Evolutionary conservation across 2,888 invertebrate species (phyloP).

Genomic region (Serrognathus titanus): DNA sequence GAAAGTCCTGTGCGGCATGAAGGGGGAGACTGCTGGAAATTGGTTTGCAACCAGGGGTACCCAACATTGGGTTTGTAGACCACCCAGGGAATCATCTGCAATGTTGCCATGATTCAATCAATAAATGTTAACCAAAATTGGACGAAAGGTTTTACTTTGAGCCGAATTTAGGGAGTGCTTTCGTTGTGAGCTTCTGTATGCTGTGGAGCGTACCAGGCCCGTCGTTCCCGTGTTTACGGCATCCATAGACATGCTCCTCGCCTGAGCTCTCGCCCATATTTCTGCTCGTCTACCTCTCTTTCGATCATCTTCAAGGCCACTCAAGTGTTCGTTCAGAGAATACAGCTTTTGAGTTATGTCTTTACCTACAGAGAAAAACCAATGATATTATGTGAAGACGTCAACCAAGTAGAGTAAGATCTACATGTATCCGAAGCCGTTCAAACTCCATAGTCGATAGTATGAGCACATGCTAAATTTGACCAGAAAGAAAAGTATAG

Average conservation of each 20-base stretch:
- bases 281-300: constrained; percentile 42
- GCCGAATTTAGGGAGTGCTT: constrained; percentile 48
- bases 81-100: constrained; percentile 51
- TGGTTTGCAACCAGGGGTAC: constrained; percentile 69
- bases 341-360: constrained; percentile 83
- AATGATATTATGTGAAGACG: background rate
- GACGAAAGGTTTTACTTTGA: constrained; percentile 40
- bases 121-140: background rate
- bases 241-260: constrained; percentile 72
- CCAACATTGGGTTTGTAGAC: constrained; percentile 60
- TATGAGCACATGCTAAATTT: no score
- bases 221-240: constrained; percentile 75
- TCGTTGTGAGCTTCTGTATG: constrained; percentile 54
- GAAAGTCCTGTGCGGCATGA: constrained; percentile 41
- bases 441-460: no score
- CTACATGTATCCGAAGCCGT: no score
- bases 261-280: constrained; percentile 52
- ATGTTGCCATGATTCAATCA: constrained; percentile 11
- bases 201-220: constrained; percentile 66
- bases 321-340: constrained; percentile 72
- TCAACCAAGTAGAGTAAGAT: background rate
- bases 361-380: constrained; percentile 55
- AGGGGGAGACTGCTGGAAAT: constrained; percentile 68
- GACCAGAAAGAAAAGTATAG: no score
- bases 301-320: constrained; percentile 50